Evolutionary conservation across 2,113 vertebrate genomes (phyloP).

Genomic region (Microtus richardsoni): DNA sequence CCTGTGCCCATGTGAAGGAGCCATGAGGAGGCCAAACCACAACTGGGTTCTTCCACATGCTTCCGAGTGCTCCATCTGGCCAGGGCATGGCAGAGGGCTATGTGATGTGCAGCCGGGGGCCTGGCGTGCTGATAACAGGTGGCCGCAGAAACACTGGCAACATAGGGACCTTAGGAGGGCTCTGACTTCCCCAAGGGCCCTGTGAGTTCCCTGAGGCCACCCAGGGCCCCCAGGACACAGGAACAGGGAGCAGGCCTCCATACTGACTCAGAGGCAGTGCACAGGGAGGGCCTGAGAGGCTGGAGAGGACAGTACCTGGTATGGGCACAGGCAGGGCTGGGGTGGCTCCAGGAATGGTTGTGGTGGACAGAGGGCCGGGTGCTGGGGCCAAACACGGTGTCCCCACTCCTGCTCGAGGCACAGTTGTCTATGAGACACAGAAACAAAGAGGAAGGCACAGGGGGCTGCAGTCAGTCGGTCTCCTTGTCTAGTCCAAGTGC

Average conservation of each 20-base stretch:
- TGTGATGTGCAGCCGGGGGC: slow-evolving; percentile 87
- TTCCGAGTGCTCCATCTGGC: neutral
- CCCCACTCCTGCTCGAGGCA: slow-evolving; percentile 82
- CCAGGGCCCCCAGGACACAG: slow-evolving; percentile 90
- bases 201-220: slow-evolving; percentile 79
- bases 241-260: slow-evolving; percentile 83
- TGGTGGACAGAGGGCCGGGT: slow-evolving; percentile 87
- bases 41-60: neutral
- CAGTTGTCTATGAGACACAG: slow-evolving; percentile 83
- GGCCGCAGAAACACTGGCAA: slow-evolving; percentile 85
- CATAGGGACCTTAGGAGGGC: slow-evolving; percentile 80
- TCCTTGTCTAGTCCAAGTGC: neutral
- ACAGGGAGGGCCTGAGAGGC: slow-evolving; percentile 82
- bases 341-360: slow-evolving; percentile 83
- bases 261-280: slow-evolving; percentile 86
- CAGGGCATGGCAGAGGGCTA: slow-evolving; percentile 75
- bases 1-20: slow-evolving; percentile 39
- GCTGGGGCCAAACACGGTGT: slow-evolving; percentile 85
- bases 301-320: slow-evolving; percentile 84
- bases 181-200: slow-evolving; percentile 80
- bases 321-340: slow-evolving; percentile 81
- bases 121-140: slow-evolving; percentile 75
- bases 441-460: slow-evolving; percentile 65
- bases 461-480: neutral
- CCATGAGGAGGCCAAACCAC: slow-evolving; percentile 1